phyloP scores from a whole-genome alignment of 2,113 vertebrate genomes.

The Heteronetta atricapilla region DNA sequence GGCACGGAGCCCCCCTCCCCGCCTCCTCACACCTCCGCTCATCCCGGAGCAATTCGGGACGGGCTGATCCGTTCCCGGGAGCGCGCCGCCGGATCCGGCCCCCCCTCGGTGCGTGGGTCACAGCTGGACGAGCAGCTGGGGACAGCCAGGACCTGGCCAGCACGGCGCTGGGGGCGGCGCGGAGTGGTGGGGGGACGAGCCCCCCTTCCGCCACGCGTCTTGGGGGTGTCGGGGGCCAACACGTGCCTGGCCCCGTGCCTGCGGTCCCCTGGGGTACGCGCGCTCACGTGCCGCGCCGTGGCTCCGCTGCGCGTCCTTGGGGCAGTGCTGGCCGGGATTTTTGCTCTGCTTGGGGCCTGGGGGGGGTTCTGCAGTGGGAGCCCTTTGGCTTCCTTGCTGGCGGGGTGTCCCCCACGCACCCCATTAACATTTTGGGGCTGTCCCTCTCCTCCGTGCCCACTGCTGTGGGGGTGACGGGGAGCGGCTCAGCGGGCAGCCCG shows the following conservation, averaged over 20 bases:
- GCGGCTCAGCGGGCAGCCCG: accelerated
- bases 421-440: not conserved
- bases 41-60: not conserved
- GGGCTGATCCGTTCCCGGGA: not conserved
- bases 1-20: no score
- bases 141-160: not conserved
- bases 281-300: no score
- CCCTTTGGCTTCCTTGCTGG: not conserved
- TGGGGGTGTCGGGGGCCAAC: not conserved
- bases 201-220: not conserved
- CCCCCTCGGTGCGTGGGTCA: accelerated
- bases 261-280: no score
- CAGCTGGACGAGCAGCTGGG: not conserved
- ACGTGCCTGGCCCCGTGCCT: not conserved
- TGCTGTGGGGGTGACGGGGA: not conserved
- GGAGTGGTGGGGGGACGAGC: accelerated
- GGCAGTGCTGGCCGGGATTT: no score
- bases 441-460: accelerated
- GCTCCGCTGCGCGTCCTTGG: not conserved
- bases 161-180: accelerated
- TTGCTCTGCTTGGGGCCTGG: no score
- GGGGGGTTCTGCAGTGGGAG: not conserved
- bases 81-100: accelerated
- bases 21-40: not conserved
- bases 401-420: not conserved